A percentile compares a stretch with the other conserved stretches of the same genome.
Conservation (phyloP, 2,797 vertebrate species). For the Hydrolagus colliei region DNA sequence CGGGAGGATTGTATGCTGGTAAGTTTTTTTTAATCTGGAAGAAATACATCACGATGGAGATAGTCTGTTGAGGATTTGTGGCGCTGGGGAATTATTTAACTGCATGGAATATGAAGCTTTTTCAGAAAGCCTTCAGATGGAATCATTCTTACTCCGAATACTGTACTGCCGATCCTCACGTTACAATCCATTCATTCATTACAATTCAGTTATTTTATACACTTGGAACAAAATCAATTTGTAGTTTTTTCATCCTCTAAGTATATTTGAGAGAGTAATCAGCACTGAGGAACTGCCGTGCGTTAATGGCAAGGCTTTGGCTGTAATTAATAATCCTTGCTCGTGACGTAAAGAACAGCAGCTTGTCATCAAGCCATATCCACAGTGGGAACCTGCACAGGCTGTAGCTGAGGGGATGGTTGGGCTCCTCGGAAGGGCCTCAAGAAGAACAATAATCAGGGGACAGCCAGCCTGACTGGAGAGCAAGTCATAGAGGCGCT, state of each 20-base stretch:
- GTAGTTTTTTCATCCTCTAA: not conserved
- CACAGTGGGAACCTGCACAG: not conserved
- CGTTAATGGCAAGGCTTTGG: not conserved
- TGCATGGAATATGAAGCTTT: not conserved
- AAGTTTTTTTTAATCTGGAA: too few relatives aligned
- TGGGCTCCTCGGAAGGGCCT: not conserved
- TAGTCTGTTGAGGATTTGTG: too few relatives aligned
- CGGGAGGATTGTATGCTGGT: too few relatives aligned
- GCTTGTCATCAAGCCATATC: conserved; percentile 3
- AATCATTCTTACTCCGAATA: not conserved
- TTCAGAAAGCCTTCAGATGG: not conserved
- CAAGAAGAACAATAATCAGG: not conserved
- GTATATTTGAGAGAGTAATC: not conserved
- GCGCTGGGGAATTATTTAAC: too few relatives aligned
- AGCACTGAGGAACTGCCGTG: not conserved
- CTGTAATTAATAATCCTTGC: not conserved
- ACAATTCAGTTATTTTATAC: too few relatives aligned
- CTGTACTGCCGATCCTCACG: not conserved
- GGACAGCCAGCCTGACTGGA: not conserved
- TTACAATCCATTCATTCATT: not conserved
- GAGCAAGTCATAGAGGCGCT: not conserved
- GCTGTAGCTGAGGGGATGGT: conserved; percentile 3
- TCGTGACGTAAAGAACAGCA: conserved; percentile 7
- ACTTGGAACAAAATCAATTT: not conserved
- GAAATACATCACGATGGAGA: too few relatives aligned